Conservation (phyloP, 64 coral and sea anemone genomes). For the Pocillopora verrucosa region DNA sequence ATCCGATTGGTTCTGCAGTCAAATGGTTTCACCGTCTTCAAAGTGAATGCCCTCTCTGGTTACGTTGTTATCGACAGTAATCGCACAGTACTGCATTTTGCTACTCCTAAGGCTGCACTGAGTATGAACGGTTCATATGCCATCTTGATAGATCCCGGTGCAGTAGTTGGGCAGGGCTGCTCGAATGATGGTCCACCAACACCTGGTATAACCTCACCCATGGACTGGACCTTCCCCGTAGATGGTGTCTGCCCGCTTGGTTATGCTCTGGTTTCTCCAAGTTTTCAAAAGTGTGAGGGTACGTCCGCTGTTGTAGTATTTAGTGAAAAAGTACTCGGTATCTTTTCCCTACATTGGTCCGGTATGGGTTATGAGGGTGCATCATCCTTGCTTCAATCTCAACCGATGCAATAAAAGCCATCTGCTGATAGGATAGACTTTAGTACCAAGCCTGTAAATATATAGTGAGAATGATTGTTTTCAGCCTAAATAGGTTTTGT, state of each 20-base stretch:
- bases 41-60: neutral
- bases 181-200: conserved; percentile 15
- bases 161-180: conserved; percentile 13
- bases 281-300: neutral
- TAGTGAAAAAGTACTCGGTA: too few species aligned
- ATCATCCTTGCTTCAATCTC: too few species aligned
- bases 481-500: too few species aligned
- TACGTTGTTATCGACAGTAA: neutral
- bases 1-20: neutral
- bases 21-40: neutral
- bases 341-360: too few species aligned
- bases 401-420: too few species aligned
- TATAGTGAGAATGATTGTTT: too few species aligned
- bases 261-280: neutral
- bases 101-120: neutral
- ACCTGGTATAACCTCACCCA: neutral
- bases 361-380: too few species aligned
- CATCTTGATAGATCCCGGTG: conserved; percentile 14
- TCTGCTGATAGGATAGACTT: too few species aligned
- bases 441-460: too few species aligned
- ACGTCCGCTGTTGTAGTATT: neutral
- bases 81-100: neutral
- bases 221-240: neutral
- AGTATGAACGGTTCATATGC: conserved; percentile 16
- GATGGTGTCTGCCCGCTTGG: neutral